phyloP scores from a whole-genome alignment of 2,113 vertebrate genomes.

The Clarias magur region DNA sequence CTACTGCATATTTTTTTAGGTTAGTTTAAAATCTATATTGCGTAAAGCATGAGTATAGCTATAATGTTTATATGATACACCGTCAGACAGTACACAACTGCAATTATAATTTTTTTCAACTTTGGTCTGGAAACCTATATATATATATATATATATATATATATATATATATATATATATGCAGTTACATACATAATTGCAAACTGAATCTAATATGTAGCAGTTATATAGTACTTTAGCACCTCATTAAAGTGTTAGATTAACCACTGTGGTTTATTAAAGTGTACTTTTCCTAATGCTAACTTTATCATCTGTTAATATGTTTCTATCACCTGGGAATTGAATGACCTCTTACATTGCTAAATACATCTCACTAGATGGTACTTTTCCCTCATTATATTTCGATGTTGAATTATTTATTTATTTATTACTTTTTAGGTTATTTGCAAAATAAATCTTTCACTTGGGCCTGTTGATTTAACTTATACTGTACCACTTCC shows the following conservation, averaged over 20 bases:
- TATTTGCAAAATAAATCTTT: too few species aligned
- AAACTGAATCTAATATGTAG: not conserved
- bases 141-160: too few species aligned
- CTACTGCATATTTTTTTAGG: not conserved
- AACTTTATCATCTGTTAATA: not conserved
- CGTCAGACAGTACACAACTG: not conserved
- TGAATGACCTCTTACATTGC: too few species aligned
- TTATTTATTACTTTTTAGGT: too few species aligned
- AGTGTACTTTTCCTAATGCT: not conserved
- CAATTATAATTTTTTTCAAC: not conserved
- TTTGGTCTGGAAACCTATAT: not conserved
- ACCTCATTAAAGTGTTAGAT: not conserved
- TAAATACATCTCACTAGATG: too few species aligned
- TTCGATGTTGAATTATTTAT: too few species aligned
- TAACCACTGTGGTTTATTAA: not conserved
- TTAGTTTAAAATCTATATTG: not conserved
- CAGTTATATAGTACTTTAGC: not conserved
- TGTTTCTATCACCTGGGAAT: not conserved
- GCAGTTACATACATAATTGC: not conserved
- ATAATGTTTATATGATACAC: not conserved
- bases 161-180: too few species aligned
- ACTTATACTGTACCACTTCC: too few species aligned
- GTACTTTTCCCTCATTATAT: too few species aligned
- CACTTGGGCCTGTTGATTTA: too few species aligned
- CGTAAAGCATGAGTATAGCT: not conserved